Base-by-base conservation (phyloP, 2,888 invertebrate species). In the Automeris io region DNA sequence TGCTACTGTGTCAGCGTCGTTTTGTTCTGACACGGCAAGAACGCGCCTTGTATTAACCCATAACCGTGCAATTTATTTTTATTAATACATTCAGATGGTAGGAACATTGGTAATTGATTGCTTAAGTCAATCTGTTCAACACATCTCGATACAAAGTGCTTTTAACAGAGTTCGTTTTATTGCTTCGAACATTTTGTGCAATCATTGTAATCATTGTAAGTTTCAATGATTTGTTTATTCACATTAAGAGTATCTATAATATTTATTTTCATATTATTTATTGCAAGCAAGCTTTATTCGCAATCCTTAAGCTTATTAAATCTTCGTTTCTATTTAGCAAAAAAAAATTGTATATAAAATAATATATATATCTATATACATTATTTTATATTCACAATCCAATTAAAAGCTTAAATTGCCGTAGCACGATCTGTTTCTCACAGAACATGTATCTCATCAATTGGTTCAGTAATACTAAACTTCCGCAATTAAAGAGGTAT, bases 101-200 rank as follows among this genome's bases (percentile, higher is more conserved):
- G 59, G 62, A 67, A 72, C 70, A 70, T 57, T 68, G 61, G 66
- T 70, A 70, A 72, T 64, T 71, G 68, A 72, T 71, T 72, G 64
- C 61, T 55, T 46, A 45, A 55, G 54, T 54, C 53, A 56, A 54
- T 66, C 29, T 16, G n/a, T 16, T 29, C 8, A 29, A 63, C 61
- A 59, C 61, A 56, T 66, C 57, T 44, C 43, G 49, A 53, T 50
- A 46, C 43, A 39, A 40, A 47, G 43, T 49, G 47, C 45, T 53
- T 51, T 50, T 46, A 46, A 50, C 45, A 47, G 40, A 42, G 46
- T 49, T 51, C 18, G 46, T 53, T 57, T 57, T 49, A 48, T 49
- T 44, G 37, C 35, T 33, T 34, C n/a, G 5, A 8, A 23, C 8
- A n/a, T 34, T 29, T 29, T n/a, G n/a, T n/a, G n/a, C n/a, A n/a